Base-by-base conservation (phyloP, 1,140 invertebrate genomes). In the Triops cancriformis region DNA sequence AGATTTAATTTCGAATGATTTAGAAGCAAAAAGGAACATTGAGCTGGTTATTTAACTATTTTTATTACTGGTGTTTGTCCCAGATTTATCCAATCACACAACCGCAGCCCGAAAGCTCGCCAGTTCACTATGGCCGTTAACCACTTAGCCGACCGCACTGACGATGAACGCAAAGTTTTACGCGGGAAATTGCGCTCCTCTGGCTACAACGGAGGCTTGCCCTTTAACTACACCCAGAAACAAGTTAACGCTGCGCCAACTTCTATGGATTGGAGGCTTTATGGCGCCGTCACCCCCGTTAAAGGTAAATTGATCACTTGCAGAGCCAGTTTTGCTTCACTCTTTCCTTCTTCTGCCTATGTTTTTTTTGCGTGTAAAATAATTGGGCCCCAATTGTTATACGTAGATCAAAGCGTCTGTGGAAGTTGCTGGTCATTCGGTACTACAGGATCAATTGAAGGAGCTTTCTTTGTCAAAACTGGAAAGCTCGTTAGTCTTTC, bases 401-500 rank as follows among this genome's bases (percentile, higher is more conserved):
- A 4, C 81, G 77, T 83, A 91, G 94, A 97, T 89, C 95, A 98
- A 87, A 95, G 93, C 0, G 93, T 98, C 76, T 98, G 97, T 86
- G 96, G 96, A 2, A 97, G 94, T 11, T 98, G 96, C 83, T 98
- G 96, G 96, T 94, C 92, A 82, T 98, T 98, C 86, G 96, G 95
- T 51, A 97, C 96, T 0, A 92, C 94, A 79, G 96, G 96, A 23
- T 89, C 95, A 0, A 89, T 98, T 75, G 97, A 98, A 87, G 95
- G 96, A 10, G 94, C 94, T 0, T 91, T 92, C 82, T 98, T 96
- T 83, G 83, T 94, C 28, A 91, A 94, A 84, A 93, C 91, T 80
- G 90, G 93, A 1, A 89, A 93, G 81, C 86, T 96, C 77, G 87
- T 94, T 1, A 86, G 93, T 23, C 88, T 98, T 14, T 96, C 94